Evolutionary conservation across 2,797 vertebrate genomes (phyloP), one percentile per base, ranked within the genome.

Genomic region (Sebastes reedi): DNA sequence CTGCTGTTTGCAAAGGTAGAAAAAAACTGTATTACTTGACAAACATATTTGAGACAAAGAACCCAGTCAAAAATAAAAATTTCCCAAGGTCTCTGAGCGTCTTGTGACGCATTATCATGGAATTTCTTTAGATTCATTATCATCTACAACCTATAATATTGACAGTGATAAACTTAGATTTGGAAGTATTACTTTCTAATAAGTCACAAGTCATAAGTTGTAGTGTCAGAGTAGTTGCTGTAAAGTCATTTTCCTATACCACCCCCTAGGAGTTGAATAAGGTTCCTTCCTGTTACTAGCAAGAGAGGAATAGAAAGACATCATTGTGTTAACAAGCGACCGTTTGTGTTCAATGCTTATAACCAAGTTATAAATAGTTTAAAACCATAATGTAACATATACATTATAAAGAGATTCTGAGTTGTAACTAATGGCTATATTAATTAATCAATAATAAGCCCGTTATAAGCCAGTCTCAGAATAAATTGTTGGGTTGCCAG

Each of bases 1-100:
- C 11, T 24, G 22, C 6, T 75, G 76, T 85, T 81, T 80, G 39
- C 67, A 67, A 72, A 50, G 9, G 27, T 58, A 39, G 18, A 58
- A 62, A 77, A 50, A 50, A 50, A 10, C 13, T 13, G 5, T 1
- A 24, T 54, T 77, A 76, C 18, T 59, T 64, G 13, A 67, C 64
- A 66, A 74, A 80, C 61, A 73, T 16, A 42, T 54, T 4, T 75
- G 61, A 78, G 24, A 86, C 46, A 86, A 85, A 82, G 60, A 52
- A 72, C 46, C 10, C 24, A 71, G 32, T 66, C 61, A 25, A 66
- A 78, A 82, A 54, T 66, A 8, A 10, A 50, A 6, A 32, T 13
- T 27, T 81, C 62, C 67, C 71, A 77, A 52, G 55, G 77, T 67
- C 64, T 65, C 8, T 20, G 34, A 20, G 7, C 50, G 10, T 65